Evolutionary conservation across 1,140 invertebrate species (phyloP), one percentile per base, ranked within the genome.

Genomic region (Drosophila lacertosa): DNA sequence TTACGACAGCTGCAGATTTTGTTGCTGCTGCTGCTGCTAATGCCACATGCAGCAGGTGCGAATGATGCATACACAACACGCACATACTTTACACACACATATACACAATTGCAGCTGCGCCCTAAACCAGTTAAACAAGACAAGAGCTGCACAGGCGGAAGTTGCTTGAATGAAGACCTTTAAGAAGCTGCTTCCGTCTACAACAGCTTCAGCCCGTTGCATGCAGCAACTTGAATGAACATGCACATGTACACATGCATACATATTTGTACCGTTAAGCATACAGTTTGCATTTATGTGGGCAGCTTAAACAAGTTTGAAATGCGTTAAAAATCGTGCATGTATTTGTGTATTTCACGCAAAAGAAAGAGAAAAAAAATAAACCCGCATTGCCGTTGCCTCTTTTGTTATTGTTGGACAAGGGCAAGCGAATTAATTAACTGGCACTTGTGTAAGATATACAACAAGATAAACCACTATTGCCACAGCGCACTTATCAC

Each of bases 61-160:
- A 60, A 26, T 69, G 42, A 47, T 40, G 15, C 47, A 60, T 22
- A 40, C 15, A 55, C 16, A 64, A 62, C 11, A 44, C 26, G 29
- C 13, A 42, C n/a, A 18, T 40, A 45, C n/a, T n/a, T n/a, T n/a
- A 62, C 32, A 64, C 18, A 33, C 32, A 59, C 15, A 60, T 35
- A 48, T 16, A 57, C 7, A 48, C 22, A 45, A 16, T 50, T 74
- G 60, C 72, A 60, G 50, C 44, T 60, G 72, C 20, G 58, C 60
- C 59, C 72, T 71, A 86, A 84, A 84, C 81, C 81, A 81, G 81
- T 84, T 86, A 77, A 81, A 77, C 77, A 51, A 78, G 80, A 76
- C 71, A 29, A 32, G 26, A 18, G 26, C 33, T 15, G 15, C 24
- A 70, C 24, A 70, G 54, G 48, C 72, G 72, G 72, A 79, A 76